Evolutionary conservation across 1,140 invertebrate genomes (phyloP), one percentile per base, ranked within the genome.

Genomic region (Drosophila tristis): DNA sequence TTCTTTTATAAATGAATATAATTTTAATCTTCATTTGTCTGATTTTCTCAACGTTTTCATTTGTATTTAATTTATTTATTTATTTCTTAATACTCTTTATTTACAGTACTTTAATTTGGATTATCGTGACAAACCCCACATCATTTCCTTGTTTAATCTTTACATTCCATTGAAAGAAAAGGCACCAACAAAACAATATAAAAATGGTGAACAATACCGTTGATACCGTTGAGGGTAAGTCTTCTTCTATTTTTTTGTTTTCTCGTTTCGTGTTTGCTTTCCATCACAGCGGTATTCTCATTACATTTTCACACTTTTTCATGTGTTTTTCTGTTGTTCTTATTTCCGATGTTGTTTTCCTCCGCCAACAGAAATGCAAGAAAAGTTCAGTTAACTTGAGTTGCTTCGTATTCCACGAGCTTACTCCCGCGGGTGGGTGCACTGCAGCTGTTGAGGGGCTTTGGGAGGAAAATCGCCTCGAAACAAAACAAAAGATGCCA

Each of bases 181-280:
- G 8, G 11, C 50, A 4, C 9, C 45, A n/a, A 49, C 25, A 67
- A 29, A 39, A 13, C n/a, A 44, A 25, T 15, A 29, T 7, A 5
- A 74, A 68, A 57, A 78, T 78, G 75, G 75, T 74, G 51, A 78
- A 74, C 75, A 64, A 39, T 53, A 71, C 71, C 42, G 43, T 75
- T 63, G 65, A 78, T 58, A 53, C 31, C 35, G 51, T 75, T 68
- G 74, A 77, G 75, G 75, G 75, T 78, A 70, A 71, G 72, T 55
- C 47, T 15, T 25, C 9, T 61, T 23, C 4, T 2, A 2, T 31
- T 25, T 45, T n/a, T 57, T 26, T 42, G 51, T 35, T 42, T 26
- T 49, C 26, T 31, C 44, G 29, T 35, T 45, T 65, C 35, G 35
- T 13, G 35, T 39, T 39, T 11, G 11, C 4, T 39, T 39, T 39